A percentile compares a stretch with the other conserved stretches of the same genome.
Evolutionary conservation across 1,140 invertebrate genomes (phyloP).

Genomic region (Proales similis): DNA sequence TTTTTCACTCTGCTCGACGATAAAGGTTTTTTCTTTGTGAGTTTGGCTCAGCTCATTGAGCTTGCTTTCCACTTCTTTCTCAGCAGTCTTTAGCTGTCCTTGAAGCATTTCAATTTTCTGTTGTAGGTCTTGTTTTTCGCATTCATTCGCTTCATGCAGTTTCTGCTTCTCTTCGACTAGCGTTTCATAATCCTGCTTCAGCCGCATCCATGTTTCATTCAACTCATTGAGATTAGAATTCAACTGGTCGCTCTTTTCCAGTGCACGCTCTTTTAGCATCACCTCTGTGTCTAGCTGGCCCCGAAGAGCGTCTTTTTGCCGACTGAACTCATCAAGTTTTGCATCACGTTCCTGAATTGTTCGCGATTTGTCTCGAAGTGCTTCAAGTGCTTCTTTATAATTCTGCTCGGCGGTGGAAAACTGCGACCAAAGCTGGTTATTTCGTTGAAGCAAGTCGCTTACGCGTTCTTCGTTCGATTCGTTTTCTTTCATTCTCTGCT

Average conservation of each 20-base stretch:
- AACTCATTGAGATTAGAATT: too few relatives aligned
- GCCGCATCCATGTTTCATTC: not conserved
- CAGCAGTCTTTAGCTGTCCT: not conserved
- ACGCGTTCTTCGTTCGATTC: conserved; percentile 18
- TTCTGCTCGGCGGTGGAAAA: not conserved
- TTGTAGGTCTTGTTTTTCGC: not conserved
- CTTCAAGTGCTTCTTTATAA: conserved; percentile 2
- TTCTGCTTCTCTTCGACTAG: not conserved
- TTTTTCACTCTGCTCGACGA: conserved; percentile 18
- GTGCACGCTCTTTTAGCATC: not conserved
- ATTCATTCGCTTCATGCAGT: not conserved
- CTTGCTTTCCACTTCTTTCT: conserved; percentile 9
- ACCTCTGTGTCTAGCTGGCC: not conserved
- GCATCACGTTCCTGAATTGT: not conserved
- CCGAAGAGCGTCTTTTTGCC: not conserved
- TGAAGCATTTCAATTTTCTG: conserved; percentile 1
- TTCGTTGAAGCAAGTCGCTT: conserved; percentile 10
- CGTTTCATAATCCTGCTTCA: not conserved
- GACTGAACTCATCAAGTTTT: not conserved
- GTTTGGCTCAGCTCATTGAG: conserved; percentile 16
- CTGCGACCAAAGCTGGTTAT: conserved; percentile 23
- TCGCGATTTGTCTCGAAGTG: conserved; percentile 12
- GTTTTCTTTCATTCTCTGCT: conserved; percentile 9
- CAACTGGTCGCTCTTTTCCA: not conserved
- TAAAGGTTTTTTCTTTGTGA: conserved; percentile 29